phyloP scores from a whole-genome alignment of 2,797 vertebrate species.

The Hybognathus amarus region DNA sequence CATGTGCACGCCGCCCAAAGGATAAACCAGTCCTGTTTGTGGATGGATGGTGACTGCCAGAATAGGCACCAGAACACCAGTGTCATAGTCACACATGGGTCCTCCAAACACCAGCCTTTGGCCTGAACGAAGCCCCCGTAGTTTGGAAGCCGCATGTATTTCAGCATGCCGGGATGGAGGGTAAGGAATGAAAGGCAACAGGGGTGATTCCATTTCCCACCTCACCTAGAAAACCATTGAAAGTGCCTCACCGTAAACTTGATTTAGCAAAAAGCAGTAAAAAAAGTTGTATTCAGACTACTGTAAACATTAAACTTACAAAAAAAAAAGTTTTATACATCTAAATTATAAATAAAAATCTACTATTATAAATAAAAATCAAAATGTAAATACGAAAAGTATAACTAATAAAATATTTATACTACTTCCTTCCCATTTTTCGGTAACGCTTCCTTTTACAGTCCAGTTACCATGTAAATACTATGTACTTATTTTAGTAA shows the following conservation, averaged over 20 bases:
- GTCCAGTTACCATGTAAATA: too few species aligned
- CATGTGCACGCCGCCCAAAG: conserved; percentile 81
- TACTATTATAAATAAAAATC: not conserved
- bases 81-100: conserved; percentile 83
- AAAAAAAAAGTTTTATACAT: not conserved
- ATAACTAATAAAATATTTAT: too few species aligned
- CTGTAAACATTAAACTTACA: not conserved
- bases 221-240: conserved; percentile 67
- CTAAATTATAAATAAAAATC: not conserved
- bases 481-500: too few species aligned
- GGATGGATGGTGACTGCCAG: conserved; percentile 88
- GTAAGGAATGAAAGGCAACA: conserved; percentile 85
- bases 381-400: too few species aligned
- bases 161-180: conserved; percentile 74
- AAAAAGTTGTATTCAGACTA: not conserved
- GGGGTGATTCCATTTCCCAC: conserved; percentile 74
- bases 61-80: conserved; percentile 85
- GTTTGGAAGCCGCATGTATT: conserved; percentile 67
- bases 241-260: not conserved
- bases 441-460: too few species aligned
- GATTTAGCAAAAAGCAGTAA: not conserved
- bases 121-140: conserved; percentile 76
- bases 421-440: too few species aligned
- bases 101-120: conserved; percentile 78
- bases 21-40: conserved; percentile 79